phyloP scores from a whole-genome alignment of 53 echinoderm and acorn worm genomes.

The Holothuria scabra region DNA sequence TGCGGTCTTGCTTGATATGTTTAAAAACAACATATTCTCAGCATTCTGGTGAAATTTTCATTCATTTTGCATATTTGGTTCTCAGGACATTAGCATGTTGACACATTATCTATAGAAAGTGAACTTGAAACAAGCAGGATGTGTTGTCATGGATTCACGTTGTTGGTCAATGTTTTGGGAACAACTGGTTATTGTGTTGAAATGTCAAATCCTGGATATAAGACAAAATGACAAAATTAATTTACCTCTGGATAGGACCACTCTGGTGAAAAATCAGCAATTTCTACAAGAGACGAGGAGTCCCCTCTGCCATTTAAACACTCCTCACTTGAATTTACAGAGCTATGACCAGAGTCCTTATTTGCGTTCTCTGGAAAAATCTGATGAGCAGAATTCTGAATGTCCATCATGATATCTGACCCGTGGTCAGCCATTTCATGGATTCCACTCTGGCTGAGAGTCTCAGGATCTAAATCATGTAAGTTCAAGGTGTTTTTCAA shows the following conservation, averaged over 20 bases:
- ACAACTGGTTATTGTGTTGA: no score
- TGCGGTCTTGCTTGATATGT: no score
- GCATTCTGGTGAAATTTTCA: no score
- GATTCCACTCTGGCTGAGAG: constrained; percentile 7
- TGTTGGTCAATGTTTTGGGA: no score
- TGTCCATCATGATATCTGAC: constrained; percentile 11
- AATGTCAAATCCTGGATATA: no score
- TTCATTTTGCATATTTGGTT: no score
- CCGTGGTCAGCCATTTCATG: background rate
- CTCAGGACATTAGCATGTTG: no score
- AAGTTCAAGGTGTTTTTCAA: constrained; percentile 81
- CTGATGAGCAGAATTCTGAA: constrained; percentile 28
- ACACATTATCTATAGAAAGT: no score
- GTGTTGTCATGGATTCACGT: no score
- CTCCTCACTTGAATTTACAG: constrained; percentile 23
- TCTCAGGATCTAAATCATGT: constrained; percentile 29
- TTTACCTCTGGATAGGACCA: constrained; percentile 99
- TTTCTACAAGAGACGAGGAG: constrained; percentile 58
- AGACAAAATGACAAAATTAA: background rate
- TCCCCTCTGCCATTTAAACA: background rate
- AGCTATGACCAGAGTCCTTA: constrained; percentile 23
- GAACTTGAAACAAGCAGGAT: no score
- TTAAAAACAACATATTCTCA: no score
- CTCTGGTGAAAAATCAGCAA: constrained; percentile 96
- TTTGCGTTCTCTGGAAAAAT: background rate